Base-by-base conservation (phyloP, 2,797 vertebrate genomes). In the Tokudaia tokunoshimensis region DNA sequence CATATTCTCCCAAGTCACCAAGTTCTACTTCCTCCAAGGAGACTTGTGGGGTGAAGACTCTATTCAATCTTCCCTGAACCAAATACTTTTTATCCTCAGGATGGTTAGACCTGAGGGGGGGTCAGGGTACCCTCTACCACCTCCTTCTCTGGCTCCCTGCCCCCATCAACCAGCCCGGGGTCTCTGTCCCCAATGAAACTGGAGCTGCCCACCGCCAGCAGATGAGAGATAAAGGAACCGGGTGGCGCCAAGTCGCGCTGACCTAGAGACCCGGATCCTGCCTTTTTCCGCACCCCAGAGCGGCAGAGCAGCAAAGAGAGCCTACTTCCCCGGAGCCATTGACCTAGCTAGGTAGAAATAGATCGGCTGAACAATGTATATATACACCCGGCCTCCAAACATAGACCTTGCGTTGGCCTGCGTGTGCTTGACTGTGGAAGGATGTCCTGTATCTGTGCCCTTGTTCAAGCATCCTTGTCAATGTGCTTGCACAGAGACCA, bases 161-260 rank as follows among this genome's bases (percentile, higher is more conserved):
- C 90, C 92, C 74, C 70, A 55, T 14, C 82, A 19, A 41, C 61
- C 52, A 0, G 65, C 57, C 6, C 3, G 6, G 93, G 80, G 88
- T 88, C 50, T 94, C n/a, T 7, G 91, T 96, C 37, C 91, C 61
- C 50, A 37, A 20, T 83, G 97, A 96, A 96, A 97, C 95, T 44
- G 74, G 97, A 97, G 94, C 94, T 94, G 95, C 92, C 63, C 67
- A 44, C 47, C 3, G 57, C 57, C 3, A 1, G 91, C 92, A 74
- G 96, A 97, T 90, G 89, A 94, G 55, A 96, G 97, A 96, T 96
- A 96, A 95, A 84, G 89, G 37, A 94, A 74, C 75, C 79, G 0
- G 3, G 63, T 34, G 63, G 94, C 50, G 78, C 91, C 70, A 11
- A 82, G 94, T 65, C 34, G 17, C 13, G 34, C 85, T 94, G 86